Conservation (phyloP, 2,113 vertebrate genomes). For the Cathartes aura region DNA sequence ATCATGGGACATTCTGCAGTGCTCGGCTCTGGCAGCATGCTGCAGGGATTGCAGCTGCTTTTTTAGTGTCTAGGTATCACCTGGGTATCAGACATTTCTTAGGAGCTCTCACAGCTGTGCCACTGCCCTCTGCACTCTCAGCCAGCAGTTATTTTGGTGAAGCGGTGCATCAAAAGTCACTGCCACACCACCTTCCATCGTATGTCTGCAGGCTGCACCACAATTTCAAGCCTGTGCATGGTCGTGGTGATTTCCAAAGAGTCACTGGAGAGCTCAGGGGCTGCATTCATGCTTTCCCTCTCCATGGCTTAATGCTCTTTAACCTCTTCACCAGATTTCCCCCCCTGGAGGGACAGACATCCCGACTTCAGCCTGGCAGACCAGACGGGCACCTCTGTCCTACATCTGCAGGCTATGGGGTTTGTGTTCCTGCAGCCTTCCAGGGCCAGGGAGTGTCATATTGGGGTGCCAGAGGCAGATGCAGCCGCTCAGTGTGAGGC, state of each 20-base stretch:
- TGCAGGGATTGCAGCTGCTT: neutral
- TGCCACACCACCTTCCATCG: neutral
- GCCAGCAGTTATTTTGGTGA: neutral
- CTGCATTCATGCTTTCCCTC: neutral
- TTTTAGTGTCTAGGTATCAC: neutral
- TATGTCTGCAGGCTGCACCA: accelerated
- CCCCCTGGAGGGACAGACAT: neutral
- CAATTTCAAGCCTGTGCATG: neutral
- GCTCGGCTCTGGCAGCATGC: neutral
- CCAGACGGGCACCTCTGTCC: neutral
- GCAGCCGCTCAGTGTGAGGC: neutral
- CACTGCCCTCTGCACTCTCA: neutral
- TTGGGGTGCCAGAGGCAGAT: neutral
- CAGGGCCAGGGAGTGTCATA: neutral
- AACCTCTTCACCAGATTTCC: neutral
- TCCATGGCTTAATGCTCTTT: neutral
- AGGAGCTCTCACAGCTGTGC: neutral
- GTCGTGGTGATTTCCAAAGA: neutral
- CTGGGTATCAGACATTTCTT: neutral
- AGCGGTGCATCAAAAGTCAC: neutral
- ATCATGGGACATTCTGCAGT: neutral
- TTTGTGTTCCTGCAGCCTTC: neutral
- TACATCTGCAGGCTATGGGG: neutral
- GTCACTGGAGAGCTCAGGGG: neutral
- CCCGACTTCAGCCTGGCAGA: neutral